Base-by-base conservation (phyloP, 2,113 vertebrate species). In the Ictalurus punctatus region DNA sequence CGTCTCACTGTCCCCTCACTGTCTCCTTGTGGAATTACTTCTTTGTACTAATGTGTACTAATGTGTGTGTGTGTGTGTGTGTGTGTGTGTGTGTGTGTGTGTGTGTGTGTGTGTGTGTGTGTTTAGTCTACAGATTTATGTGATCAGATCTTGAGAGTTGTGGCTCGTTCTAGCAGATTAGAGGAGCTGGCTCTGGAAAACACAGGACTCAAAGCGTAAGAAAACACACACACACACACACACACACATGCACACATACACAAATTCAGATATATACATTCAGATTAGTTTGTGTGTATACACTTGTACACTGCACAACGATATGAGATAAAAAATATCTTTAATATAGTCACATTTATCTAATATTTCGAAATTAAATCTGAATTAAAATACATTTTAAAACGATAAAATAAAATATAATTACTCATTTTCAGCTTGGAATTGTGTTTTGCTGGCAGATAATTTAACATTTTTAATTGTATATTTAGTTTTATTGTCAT, bases 151-250 rank as follows among this genome's bases (percentile, higher is more conserved):
- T 91, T 99, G 83, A 95, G 95, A 16, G 97, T 99, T 65, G 96
- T 98, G 91, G 95, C 96, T 91, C 96, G 97, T 90, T 99, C 98
- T 84, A 95, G 87, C 89, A 95, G 96, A 2, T 92, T 99, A 90
- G 98, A 99, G 93, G 98, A 99, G 79, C 90, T 99, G 94, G 95
- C 98, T n/a, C 92, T 99, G 94, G 98, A 99, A 94, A 99, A 98
- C 76, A 96, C 97, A 0, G 97, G 97, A 34, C 97, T 99, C 79
- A 96, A 94, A 95, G 96, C 95, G 98, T 99, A 95, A 97, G 96
- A 14, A 73, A 21, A 40, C 44, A 10, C 27, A 67, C 21, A 56
- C 16, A 34, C 2, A 6, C 25, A 8, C 14, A 61, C 23, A 52
- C 44, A 69, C 85, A 83, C 52, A 48, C 44, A 48, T 3, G 3